Evolutionary conservation across 2,888 invertebrate species (phyloP), one percentile per base, ranked within the genome.

Genomic region (Drosophila maculinotata): DNA sequence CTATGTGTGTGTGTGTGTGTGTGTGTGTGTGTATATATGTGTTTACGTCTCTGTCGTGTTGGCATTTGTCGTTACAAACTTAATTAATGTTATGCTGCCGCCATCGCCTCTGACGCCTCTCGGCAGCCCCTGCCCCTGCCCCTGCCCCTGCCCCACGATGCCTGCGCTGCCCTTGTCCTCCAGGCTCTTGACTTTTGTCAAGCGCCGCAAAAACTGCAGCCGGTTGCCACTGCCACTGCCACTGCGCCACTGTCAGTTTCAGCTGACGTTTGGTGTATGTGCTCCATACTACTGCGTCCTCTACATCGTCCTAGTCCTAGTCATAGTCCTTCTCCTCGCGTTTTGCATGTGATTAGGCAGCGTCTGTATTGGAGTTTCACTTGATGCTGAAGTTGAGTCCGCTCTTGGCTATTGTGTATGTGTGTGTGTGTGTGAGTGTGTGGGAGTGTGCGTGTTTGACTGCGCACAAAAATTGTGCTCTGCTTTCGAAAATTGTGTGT

Each of bases 231-330:
- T 62, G 52, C 65, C 49, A 33, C 41, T 39, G 33, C 47, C 35
- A 67, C 44, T 62, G 68, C 74, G 59, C 69, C 81, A 75, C 84
- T 88, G 88, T 87, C 85, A 87, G 88, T 73, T 88, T 88, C 87
- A 87, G 87, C 87, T 82, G 81, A 87, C 85, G 81, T 81, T 84
- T 78, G 81, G 81, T 72, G 81, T 72, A 83, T 87, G 56, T 62
- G 52, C 47, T 42, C 48, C 17, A 7, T 15, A 2, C 49, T 15
- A 2, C 49, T 12, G 15, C 10, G 3, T 12, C 15, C 9, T 12
- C 5, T 6, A 1, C 9, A 9, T 9, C 12, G 51, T 12, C 7
- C 36, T 14, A 0, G 7, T 28, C 45, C 26, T 28, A 17, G 20
- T 39, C 26, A 17, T 15, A 8, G 25, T 41, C 5, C 20, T 33